phyloP scores from a whole-genome alignment of 2,888 invertebrate genomes.

The Morpho achilles region DNA sequence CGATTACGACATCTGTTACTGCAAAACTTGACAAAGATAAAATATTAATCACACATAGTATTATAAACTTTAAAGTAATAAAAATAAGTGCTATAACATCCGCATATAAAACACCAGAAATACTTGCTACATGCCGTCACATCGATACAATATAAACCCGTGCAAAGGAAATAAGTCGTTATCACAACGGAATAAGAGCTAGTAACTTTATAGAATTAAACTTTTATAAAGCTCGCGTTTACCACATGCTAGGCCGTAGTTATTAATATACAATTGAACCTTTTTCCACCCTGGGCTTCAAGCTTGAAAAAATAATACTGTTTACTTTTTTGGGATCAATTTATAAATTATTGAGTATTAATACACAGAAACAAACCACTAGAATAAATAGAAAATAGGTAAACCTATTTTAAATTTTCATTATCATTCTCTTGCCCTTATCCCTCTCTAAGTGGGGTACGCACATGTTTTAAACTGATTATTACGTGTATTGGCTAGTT shows the following conservation, averaged over 20 bases:
- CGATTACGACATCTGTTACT: constrained; percentile 68
- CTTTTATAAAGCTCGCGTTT: constrained; percentile 25
- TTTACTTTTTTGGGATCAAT: neutral
- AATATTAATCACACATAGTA: neutral
- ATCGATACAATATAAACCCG: constrained; percentile 20
- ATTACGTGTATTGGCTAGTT: too few relatives aligned
- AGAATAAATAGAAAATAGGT: too few relatives aligned
- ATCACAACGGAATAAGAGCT: constrained; percentile 10
- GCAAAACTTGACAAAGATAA: constrained; percentile 33
- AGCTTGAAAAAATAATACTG: constrained; percentile 21
- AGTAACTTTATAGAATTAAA: constrained; percentile 15
- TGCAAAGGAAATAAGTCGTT: constrained; percentile 15
- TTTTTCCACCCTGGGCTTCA: constrained; percentile 22
- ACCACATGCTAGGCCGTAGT: constrained; percentile 32
- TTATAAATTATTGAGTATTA: neutral
- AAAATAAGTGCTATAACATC: constrained; percentile 21
- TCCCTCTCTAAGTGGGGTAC: too few relatives aligned
- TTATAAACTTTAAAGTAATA: neutral
- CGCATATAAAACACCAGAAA: constrained; percentile 13
- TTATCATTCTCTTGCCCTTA: too few relatives aligned
- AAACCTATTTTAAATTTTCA: too few relatives aligned
- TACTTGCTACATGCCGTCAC: constrained; percentile 37
- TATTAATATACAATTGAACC: constrained; percentile 37
- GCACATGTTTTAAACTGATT: too few relatives aligned
- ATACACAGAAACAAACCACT: too few relatives aligned